Evolutionary conservation across 2,797 vertebrate genomes (phyloP).

Genomic region (Acanthis flammea): DNA sequence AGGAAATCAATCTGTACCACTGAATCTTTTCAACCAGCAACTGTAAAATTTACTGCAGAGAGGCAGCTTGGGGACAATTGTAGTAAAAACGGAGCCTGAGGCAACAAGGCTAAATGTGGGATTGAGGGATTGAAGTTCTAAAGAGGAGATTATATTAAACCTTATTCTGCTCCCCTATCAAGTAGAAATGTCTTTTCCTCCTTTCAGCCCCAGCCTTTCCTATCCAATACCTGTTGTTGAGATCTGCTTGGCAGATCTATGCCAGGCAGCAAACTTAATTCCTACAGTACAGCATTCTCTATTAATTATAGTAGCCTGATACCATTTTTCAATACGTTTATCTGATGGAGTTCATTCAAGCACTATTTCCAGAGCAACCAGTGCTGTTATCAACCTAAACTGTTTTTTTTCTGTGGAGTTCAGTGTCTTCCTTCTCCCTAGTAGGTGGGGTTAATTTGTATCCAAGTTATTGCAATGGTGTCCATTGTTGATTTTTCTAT

Average conservation of each 20-base stretch:
- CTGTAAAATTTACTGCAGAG: slow-evolving; percentile 75
- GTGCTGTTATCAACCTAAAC: neutral
- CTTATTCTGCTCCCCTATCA: slow-evolving; percentile 40
- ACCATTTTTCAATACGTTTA: neutral
- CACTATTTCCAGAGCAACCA: slow-evolving; percentile 15
- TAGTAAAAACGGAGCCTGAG: slow-evolving; percentile 62
- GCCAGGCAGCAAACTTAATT: slow-evolving; percentile 5
- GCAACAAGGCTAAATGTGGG: slow-evolving; percentile 74
- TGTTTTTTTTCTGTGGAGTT: neutral
- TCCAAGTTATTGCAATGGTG: slow-evolving; percentile 14
- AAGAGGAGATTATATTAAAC: slow-evolving; percentile 74
- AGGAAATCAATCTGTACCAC: slow-evolving; percentile 81
- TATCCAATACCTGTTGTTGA: slow-evolving; percentile 31
- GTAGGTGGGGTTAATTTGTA: slow-evolving; percentile 25
- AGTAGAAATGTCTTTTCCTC: slow-evolving; percentile 45
- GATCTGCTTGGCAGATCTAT: neutral
- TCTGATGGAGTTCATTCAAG: neutral
- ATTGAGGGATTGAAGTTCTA: slow-evolving; percentile 72
- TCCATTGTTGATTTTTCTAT: slow-evolving; percentile 49
- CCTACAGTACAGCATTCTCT: neutral
- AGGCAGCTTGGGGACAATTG: slow-evolving; percentile 74
- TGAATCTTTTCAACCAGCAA: slow-evolving; percentile 75
- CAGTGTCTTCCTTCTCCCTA: neutral
- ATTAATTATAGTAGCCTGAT: slow-evolving; percentile 38
- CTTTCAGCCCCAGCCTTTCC: slow-evolving; percentile 50